phyloP scores from a whole-genome alignment of 2,797 vertebrate genomes.

The Percopsis omiscomaycus region DNA sequence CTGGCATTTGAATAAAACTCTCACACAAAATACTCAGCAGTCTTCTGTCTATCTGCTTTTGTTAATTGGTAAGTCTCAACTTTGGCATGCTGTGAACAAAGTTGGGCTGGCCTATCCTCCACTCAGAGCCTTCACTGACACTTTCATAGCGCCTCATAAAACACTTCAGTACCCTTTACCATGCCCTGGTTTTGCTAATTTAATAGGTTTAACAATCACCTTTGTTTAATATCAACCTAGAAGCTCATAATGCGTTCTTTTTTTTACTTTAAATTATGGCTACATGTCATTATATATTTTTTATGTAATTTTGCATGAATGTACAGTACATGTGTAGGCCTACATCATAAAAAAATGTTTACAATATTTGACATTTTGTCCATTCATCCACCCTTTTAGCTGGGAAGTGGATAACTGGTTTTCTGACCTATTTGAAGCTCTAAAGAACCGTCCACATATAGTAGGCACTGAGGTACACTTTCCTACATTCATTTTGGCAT shows the following conservation, averaged over 20 bases:
- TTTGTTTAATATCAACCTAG: slow-evolving; percentile 23
- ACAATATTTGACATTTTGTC: slow-evolving; percentile 1
- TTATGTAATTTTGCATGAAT: slow-evolving; percentile 30
- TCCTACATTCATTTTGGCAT: neutral
- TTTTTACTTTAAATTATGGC: slow-evolving; percentile 19
- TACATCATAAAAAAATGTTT: slow-evolving; percentile 15
- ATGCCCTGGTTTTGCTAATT: slow-evolving; percentile 31
- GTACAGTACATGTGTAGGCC: slow-evolving; percentile 35
- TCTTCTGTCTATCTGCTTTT: neutral
- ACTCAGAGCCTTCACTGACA: slow-evolving; percentile 8
- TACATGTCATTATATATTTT: slow-evolving; percentile 19
- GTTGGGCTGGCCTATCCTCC: slow-evolving; percentile 7
- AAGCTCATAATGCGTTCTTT: slow-evolving; percentile 31
- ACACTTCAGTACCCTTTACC: neutral
- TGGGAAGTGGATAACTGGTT: slow-evolving; percentile 69
- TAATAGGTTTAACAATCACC: slow-evolving; percentile 37
- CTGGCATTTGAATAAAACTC: neutral
- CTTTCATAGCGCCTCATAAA: slow-evolving; percentile 22
- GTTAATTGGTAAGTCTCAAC: neutral
- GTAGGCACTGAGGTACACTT: slow-evolving; percentile 47
- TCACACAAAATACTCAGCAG: too few species aligned
- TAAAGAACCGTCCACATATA: slow-evolving; percentile 55
- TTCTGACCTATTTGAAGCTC: slow-evolving; percentile 51
- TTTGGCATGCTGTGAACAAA: neutral
- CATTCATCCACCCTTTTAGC: slow-evolving; percentile 44